Conservation (phyloP, 2,888 invertebrate genomes). For the Diadegma fenestrale region DNA sequence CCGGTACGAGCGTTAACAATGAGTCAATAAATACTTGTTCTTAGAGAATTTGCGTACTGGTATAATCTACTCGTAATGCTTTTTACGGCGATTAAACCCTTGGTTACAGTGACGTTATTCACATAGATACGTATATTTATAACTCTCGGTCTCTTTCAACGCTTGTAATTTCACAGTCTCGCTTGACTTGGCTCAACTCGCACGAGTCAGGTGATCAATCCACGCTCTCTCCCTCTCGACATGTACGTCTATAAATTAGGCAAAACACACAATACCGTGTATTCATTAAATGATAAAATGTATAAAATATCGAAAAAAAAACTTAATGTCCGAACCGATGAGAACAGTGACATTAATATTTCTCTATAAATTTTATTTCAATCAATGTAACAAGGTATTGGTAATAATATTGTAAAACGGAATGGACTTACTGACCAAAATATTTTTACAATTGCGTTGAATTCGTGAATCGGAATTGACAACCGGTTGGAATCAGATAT, state of each 20-base stretch:
- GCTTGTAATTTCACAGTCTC: constrained; percentile 51
- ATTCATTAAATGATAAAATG: constrained; percentile 27
- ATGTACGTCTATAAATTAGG: constrained; percentile 29
- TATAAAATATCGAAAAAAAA: background rate
- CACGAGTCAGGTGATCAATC: constrained; percentile 27
- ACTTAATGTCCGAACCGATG: background rate
- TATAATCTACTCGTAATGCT: constrained; percentile 42
- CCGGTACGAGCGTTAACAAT: constrained; percentile 50
- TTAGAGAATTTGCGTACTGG: constrained; percentile 25
- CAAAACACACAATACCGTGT: constrained; percentile 27
- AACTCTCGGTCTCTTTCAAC: constrained; percentile 35
- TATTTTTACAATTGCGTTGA: background rate
- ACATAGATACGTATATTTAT: constrained; percentile 40
- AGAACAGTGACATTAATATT: background rate
- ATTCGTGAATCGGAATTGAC: no score
- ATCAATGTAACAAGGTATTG: background rate
- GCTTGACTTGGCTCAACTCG: constrained; percentile 35
- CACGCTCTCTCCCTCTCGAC: constrained; percentile 25
- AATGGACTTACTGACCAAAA: background rate
- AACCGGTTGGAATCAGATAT: background rate
- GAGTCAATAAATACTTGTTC: constrained; percentile 52
- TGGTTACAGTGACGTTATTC: constrained; percentile 15
- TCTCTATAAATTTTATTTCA: background rate
- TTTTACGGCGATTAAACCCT: constrained; percentile 34
- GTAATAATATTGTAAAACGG: background rate